These are phyloP conservation scores for Pao palembangensis DNA, from an alignment of 2,113 vertebrate species.

Conservation along the genomic window DNA sequence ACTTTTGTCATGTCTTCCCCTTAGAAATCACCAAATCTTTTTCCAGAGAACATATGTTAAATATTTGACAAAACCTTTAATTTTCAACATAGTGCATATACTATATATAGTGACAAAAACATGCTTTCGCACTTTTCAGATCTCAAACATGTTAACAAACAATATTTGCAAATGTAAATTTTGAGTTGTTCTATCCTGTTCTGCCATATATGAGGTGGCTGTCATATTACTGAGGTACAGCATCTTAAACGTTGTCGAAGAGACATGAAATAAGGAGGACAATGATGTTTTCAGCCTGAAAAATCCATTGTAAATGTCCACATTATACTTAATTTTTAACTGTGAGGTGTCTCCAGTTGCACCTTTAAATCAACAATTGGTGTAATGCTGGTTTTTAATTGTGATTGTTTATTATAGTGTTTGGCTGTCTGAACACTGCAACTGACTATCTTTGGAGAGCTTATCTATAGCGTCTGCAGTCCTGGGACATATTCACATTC, in stretches of 20 bases:
- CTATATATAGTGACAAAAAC: too few species aligned
- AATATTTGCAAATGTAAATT: too few species aligned
- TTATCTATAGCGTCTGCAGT: conserved; percentile 62
- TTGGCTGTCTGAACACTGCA: conserved; percentile 19
- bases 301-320: conserved; percentile 6
- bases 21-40: background rate
- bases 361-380: background rate
- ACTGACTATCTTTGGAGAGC: conserved; percentile 60
- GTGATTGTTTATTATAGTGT: conserved; percentile 13
- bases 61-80: background rate
- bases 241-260: background rate
- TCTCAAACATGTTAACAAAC: background rate
- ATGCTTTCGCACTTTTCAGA: background rate
- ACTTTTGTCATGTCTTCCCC: too few species aligned
- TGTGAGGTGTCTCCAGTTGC: background rate
- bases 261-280: background rate
- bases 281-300: conserved; percentile 5
- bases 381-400: background rate
- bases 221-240: conserved; percentile 24
- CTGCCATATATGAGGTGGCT: background rate
- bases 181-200: background rate
- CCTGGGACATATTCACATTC: conserved; percentile 63
- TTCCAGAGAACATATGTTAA: background rate
- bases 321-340: too few species aligned
- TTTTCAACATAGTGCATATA: too few species aligned